Base-by-base conservation (phyloP, 2,797 vertebrate species). In the Clamator glandarius region DNA sequence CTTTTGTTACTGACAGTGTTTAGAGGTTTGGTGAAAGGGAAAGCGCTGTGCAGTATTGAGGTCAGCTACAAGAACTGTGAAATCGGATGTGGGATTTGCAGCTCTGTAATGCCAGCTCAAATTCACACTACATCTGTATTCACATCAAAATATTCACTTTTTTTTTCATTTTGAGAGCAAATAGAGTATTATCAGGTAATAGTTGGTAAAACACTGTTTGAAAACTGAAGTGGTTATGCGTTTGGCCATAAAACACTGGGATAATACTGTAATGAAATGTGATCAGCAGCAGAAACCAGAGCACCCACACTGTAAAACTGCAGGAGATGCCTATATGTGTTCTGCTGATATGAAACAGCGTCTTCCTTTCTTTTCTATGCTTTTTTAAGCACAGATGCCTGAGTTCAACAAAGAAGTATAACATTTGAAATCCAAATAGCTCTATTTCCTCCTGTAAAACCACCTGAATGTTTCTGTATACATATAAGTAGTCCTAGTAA, bases 21-120 rank as follows among this genome's bases (percentile, higher is more conserved):
- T 39, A 64, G 58, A 54, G 64, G 50, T 80, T 87, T 92, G 89
- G 35, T 73, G 68, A 59, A 48, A 90, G 64, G 57, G 66, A 69
- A 84, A 55, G 80, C 25, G 5, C 76, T 90, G 15, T 25, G 52
- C 33, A 58, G 88, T 76, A 95, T 93, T 93, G 87, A 92, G 95
- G 96, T 96, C 95, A 93, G 79, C 78, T 73, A 6, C 55, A 48
- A 21, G 58, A 72, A 76, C 62, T 69, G 52, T 44, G 77, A 63
- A 87, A 73, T 93, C 0, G 0, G 84, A 33, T 89, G 81, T 76
- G 81, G 75, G 87, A 80, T 93, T 80, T 79, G 48, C 52, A 83
- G 68, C 72, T 84, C 61, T 73, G 19, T 84, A 92, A 70, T 89
- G 66, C 91, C 11, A 2, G 50, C 67, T 89, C 57, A 50, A 59